These are phyloP conservation scores for Hypomesus transpacificus DNA, from an alignment of 2,113 vertebrate species.

Conservation along the genomic window DNA sequence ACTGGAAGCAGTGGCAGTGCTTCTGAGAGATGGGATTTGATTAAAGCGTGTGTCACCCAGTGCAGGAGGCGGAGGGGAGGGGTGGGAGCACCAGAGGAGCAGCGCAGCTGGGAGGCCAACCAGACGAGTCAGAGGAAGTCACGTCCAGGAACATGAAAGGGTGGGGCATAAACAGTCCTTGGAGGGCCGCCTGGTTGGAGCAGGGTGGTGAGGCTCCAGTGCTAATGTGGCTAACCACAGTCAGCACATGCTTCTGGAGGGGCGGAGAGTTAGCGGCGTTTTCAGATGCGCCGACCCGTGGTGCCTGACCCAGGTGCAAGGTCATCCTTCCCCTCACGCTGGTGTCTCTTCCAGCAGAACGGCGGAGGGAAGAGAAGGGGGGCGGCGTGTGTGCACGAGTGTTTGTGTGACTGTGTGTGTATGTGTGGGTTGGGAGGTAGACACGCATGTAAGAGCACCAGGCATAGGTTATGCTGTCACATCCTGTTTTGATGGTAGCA, in stretches of 20 bases:
- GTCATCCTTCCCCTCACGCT: conserved; percentile 42
- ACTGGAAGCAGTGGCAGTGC: conserved; percentile 47
- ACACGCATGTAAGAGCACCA: conserved; percentile 10
- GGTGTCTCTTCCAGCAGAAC: conserved; percentile 5
- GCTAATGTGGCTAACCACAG: not conserved
- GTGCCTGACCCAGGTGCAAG: conserved; percentile 45
- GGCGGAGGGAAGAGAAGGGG: not conserved
- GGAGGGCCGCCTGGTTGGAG: not conserved
- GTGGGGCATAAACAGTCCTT: not conserved
- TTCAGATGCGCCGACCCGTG: not conserved
- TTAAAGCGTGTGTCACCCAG: conserved; percentile 60
- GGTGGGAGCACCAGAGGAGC: not conserved
- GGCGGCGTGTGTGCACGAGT: not conserved
- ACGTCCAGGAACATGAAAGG: not conserved
- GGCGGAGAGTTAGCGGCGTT: conserved; percentile 4
- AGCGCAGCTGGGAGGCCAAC: not conserved
- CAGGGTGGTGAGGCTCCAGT: not conserved
- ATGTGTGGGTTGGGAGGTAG: conserved; percentile 15
- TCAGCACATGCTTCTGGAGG: conserved; percentile 38
- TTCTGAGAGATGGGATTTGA: conserved; percentile 64
- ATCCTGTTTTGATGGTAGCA: conserved; percentile 72
- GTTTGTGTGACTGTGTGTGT: conserved; percentile 25
- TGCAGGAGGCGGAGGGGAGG: conserved; percentile 22
- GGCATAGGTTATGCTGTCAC: conserved; percentile 73
- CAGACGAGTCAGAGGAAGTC: conserved; percentile 2